Evolutionary conservation across 64 coral and sea anemone species (phyloP).

Genomic region (Astreopora myriophthalma): DNA sequence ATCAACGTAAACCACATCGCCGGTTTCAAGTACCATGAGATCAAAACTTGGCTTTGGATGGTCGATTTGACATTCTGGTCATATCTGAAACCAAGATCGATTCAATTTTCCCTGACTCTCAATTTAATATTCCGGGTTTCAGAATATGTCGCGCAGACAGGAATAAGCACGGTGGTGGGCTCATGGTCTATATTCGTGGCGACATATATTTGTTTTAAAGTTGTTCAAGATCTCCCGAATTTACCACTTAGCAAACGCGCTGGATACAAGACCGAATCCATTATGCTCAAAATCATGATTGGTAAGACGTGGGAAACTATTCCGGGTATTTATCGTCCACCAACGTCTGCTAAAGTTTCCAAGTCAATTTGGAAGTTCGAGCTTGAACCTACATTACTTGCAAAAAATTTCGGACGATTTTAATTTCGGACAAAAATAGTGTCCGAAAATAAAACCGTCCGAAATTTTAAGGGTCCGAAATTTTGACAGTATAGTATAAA

Average conservation of each 20-base stretch:
- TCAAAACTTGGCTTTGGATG: conserved; percentile 3
- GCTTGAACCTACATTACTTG: no score
- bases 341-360: neutral
- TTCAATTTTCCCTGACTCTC: neutral
- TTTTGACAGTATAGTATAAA: no score
- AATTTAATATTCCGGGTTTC: neutral
- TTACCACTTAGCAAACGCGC: neutral
- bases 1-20: neutral
- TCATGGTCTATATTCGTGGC: neutral
- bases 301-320: neutral
- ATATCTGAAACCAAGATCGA: neutral
- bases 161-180: no score
- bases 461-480: no score
- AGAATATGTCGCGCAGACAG: no score
- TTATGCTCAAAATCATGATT: neutral
- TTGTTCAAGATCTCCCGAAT: neutral
- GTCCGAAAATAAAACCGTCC: no score
- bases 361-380: no score
- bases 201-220: neutral
- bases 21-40: neutral
- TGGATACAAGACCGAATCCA: neutral
- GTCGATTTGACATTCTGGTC: conserved; percentile 1
- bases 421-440: no score
- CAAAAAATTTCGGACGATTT: no score
- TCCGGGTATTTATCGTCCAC: neutral